Evolutionary conservation across 1,140 invertebrate species (phyloP), one percentile per base, ranked within the genome.

Genomic region (Alviniconcha marisindica): DNA sequence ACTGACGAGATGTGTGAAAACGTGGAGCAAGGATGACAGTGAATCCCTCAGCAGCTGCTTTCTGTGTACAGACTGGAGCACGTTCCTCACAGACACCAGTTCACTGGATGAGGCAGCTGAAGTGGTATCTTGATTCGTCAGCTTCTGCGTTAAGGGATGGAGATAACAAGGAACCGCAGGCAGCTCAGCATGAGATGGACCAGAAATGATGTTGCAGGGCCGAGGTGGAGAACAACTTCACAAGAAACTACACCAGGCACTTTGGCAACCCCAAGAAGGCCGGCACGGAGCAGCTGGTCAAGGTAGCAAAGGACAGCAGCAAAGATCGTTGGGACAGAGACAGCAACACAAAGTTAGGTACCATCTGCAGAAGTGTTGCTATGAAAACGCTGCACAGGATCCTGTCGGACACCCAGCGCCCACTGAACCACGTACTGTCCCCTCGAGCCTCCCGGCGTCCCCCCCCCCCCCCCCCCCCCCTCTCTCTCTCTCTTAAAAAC

Each of bases 11-110:
- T 48, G 66, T 1, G 10, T 4, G 1, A 71, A 74, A 51, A 18
- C 48, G 24, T 82, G 80, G 44, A 82, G n/a, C 48, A 3, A 15
- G 14, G 40, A 82, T 24, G 63, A 40, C 2, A 28, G 18, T 10
- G 63, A 82, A 12, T 21, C 14, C 10, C 66, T 82, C n/a, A 71
- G 51, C 18, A 40, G 63, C 36, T 73, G 80, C 33, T 36, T 51
- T 74, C 28, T 44, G 4, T 82, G 80, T 44, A 82, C 69, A 48
- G 66, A 44, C 44, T 73, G 80, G 80, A 21, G 21, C 5, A 12
- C 51, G 1, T 54, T 82, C 66, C 10, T 42, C 14, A n/a, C 44
- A 2, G 42, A 44, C 2, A 3, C 24, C 48, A n/a, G 54, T 24
- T n/a, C 60, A 15, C 38, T 74, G n/a, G 42, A 82, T 7, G 80